Base-by-base conservation (phyloP, 1,140 invertebrate species). In the Heterodera carotae region DNA sequence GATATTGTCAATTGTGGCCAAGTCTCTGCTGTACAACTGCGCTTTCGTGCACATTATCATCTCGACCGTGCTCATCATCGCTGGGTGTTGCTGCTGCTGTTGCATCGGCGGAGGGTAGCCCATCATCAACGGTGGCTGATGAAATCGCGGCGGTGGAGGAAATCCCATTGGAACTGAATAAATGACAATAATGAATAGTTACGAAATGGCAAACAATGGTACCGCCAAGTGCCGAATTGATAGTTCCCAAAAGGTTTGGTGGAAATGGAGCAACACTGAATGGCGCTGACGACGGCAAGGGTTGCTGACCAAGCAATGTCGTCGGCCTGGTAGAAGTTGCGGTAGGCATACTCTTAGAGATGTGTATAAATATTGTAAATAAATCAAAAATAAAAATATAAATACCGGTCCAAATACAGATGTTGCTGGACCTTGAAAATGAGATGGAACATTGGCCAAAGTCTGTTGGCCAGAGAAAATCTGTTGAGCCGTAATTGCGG, bases 31-130 rank as follows among this genome's bases (percentile, higher is more conserved):
- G 43, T 66, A 78, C 34, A 79, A 27, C n/a, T 78, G 76, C 76
- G 81, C 81, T n/a, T 78, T 78, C 27, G 76, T 33, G 59, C 56
- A 75, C 77, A 78, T 81, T 25, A 78, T 64, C 22, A 78, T 27
- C 25, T 78, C 76, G 33, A 36, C 36, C 12, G 71, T 22, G 69
- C 22, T 36, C 10, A 64, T 53, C 27, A 43, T 27, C 22, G 69
- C n/a, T 31, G 69, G 69, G 5, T 29, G 62, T 6, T 66, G 69
- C 29, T 29, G 62, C n/a, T 66, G 62, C 12, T 27, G 27, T 12
- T 10, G 33, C 62, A 66, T 18, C 29, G 33, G 29, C 0, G 69
- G 33, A 5, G 69, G 69, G 18, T 22, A 39, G 12, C 66, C 43
- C 15, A 15, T 22, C 22, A 48, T 22, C 18, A 22, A 5, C 34